Conservation (phyloP, 2,113 vertebrate genomes). For the Apeltes quadracus region DNA sequence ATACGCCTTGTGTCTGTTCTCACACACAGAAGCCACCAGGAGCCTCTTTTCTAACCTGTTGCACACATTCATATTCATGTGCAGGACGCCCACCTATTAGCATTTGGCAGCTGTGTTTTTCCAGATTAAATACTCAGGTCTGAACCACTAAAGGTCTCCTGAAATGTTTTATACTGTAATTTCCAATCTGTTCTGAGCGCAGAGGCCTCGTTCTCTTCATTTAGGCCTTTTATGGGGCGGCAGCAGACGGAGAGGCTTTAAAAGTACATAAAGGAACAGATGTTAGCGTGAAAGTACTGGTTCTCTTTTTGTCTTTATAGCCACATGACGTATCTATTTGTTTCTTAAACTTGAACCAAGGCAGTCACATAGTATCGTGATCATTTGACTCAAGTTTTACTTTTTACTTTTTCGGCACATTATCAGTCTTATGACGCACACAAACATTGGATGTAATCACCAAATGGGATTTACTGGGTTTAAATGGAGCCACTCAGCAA, state of each 20-base stretch:
- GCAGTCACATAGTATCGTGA: neutral
- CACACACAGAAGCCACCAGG: constrained; percentile 2
- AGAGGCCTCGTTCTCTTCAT: constrained; percentile 58
- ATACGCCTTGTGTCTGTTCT: neutral
- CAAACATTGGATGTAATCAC: constrained; percentile 59
- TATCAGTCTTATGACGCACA: constrained; percentile 27
- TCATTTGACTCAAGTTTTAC: constrained; percentile 7
- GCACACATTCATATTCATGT: constrained; percentile 33
- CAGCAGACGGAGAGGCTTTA: constrained; percentile 60
- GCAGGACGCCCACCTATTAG: constrained; percentile 35
- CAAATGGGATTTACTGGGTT: constrained; percentile 57
- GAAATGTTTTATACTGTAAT: constrained; percentile 58
- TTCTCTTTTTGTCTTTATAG: constrained; percentile 2
- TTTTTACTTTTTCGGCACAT: constrained; percentile 29
- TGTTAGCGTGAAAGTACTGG: constrained; percentile 50
- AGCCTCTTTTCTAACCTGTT: constrained; percentile 60
- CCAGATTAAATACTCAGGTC: constrained; percentile 45
- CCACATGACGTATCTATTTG: constrained; percentile 17
- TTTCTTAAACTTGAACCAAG: constrained; percentile 14
- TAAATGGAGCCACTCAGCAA: constrained; percentile 70
- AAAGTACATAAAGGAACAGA: constrained; percentile 66
- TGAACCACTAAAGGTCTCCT: constrained; percentile 52
- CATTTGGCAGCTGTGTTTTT: constrained; percentile 63
- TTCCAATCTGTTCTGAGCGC: constrained; percentile 59
- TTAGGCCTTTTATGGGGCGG: constrained; percentile 51